Evolutionary conservation across 2,888 invertebrate genomes (phyloP).

Genomic region (Mythimna vitellina): DNA sequence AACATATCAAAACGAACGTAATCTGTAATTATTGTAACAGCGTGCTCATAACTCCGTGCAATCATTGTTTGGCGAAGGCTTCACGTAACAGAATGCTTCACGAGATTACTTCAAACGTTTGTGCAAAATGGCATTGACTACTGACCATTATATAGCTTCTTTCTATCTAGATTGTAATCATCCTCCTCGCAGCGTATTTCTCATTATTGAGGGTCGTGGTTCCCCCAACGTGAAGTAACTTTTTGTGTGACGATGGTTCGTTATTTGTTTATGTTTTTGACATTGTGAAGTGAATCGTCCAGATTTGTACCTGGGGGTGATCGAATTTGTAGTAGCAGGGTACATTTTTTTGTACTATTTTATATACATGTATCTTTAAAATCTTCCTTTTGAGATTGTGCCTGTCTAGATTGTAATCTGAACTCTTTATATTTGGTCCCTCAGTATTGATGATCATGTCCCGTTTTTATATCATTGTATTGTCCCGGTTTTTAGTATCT

Average conservation of each 20-base stretch:
- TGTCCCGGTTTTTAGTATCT: no score
- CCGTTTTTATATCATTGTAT: no score
- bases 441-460: no score
- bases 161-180: slow-evolving; percentile 2
- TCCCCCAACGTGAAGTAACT: neutral
- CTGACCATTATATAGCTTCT: neutral
- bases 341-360: no score
- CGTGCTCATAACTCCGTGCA: slow-evolving; percentile 53
- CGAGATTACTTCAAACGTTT: slow-evolving; percentile 29
- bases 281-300: neutral
- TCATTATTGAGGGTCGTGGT: neutral
- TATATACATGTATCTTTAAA: no score
- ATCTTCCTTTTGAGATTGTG: no score
- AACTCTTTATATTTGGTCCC: no score
- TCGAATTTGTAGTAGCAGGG: no score
- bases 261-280: neutral
- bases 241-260: neutral
- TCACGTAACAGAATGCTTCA: slow-evolving; percentile 37
- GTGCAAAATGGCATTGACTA: slow-evolving; percentile 31
- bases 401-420: no score
- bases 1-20: slow-evolving; percentile 45
- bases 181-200: neutral
- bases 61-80: slow-evolving; percentile 43
- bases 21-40: slow-evolving; percentile 50
- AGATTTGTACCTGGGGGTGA: no score